A percentile compares a stretch with the other conserved stretches of the same genome.
These are phyloP conservation scores for Etheostoma spectabile DNA, from an alignment of 2,113 vertebrate species.

Conservation along the genomic window DNA sequence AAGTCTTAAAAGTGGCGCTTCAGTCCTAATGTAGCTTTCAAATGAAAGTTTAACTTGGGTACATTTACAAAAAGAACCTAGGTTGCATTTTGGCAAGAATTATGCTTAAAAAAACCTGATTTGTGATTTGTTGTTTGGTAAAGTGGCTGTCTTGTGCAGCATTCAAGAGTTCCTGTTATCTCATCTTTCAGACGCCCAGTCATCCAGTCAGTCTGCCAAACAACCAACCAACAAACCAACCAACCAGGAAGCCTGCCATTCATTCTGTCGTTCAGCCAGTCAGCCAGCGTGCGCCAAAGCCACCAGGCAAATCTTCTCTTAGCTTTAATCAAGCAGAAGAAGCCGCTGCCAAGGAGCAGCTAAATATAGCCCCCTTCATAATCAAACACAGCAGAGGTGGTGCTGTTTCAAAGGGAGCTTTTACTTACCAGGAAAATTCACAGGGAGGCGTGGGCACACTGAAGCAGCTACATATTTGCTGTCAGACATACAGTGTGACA, in stretches of 20 bases:
- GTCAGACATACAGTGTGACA: neutral
- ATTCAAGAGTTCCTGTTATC: slow-evolving; percentile 6
- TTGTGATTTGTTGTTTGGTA: neutral
- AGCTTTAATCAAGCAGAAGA: slow-evolving; percentile 70
- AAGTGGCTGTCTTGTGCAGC: neutral
- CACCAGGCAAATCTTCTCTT: slow-evolving; percentile 54
- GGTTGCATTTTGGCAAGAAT: no score
- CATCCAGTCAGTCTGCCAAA: neutral
- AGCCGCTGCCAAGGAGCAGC: slow-evolving; percentile 44
- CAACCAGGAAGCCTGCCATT: slow-evolving; percentile 23
- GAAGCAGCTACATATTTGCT: neutral
- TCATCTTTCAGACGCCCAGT: slow-evolving; percentile 9
- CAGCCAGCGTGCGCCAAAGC: slow-evolving; percentile 21
- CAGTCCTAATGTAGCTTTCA: no score
- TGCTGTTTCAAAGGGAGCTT: slow-evolving; percentile 17
- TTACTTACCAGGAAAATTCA: neutral
- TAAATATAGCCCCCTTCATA: slow-evolving; percentile 63
- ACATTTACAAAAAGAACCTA: no score
- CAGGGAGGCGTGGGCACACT: neutral
- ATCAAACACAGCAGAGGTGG: slow-evolving; percentile 52
- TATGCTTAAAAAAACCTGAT: neutral
- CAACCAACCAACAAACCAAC: slow-evolving; percentile 1
- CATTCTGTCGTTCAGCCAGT: slow-evolving; percentile 36
- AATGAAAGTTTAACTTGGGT: no score
- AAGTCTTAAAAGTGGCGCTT: no score